These are phyloP conservation scores for Tonatia bakeri DNA, from an alignment of 2,113 vertebrate genomes.

Conservation along the genomic window DNA sequence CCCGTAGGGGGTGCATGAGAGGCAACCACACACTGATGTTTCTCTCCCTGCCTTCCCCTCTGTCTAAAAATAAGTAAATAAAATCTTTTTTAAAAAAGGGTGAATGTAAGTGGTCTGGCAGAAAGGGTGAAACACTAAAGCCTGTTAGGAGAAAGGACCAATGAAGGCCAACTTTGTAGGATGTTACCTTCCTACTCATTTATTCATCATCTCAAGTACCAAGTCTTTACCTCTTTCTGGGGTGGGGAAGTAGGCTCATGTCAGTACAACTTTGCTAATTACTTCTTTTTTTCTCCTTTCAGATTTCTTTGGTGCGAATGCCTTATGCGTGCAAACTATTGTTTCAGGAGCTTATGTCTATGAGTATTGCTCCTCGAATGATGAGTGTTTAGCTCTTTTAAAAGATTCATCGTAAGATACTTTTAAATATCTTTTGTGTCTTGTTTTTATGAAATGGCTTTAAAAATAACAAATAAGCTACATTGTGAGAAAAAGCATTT, in stretches of 20 bases:
- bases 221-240: not conserved
- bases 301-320: constrained; percentile 98
- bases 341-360: constrained; percentile 98
- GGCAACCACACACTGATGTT: too few relatives aligned
- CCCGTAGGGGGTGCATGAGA: too few relatives aligned
- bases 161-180: not conserved
- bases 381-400: constrained; percentile 85
- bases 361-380: constrained; percentile 99
- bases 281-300: constrained; percentile 49
- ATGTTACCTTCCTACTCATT: rapidly evolving
- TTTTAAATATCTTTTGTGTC: constrained; percentile 8
- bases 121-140: not conserved
- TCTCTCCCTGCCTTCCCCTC: too few relatives aligned
- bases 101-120: not conserved
- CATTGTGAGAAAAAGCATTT: constrained; percentile 56
- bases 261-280: not conserved
- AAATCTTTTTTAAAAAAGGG: too few relatives aligned
- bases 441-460: constrained; percentile 1
- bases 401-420: not conserved
- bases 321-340: constrained; percentile 98
- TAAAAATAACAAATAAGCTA: constrained; percentile 1
- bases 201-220: not conserved
- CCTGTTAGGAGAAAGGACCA: not conserved
- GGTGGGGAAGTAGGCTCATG: not conserved
- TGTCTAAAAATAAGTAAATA: too few relatives aligned